Conservation (phyloP, 2,888 invertebrate species). For the Eurois occulta region DNA sequence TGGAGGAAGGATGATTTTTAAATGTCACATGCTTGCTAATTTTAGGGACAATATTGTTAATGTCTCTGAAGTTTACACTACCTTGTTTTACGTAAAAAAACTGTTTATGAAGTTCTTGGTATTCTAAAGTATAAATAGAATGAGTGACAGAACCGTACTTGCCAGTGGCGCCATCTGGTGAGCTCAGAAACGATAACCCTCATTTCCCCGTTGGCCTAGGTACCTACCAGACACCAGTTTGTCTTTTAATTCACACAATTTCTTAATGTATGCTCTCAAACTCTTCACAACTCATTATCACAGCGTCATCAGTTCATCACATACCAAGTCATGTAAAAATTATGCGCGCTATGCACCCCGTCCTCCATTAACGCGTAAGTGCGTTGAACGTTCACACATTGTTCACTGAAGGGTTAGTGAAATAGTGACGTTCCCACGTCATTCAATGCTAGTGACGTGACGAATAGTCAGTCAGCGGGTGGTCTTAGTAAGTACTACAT, state of each 20-base stretch:
- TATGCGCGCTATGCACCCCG: constrained; percentile 36
- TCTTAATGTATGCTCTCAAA: background rate
- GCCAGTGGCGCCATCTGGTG: too few relatives aligned
- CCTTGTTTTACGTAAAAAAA: too few relatives aligned
- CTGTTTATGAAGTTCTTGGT: too few relatives aligned
- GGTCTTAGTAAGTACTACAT: constrained; percentile 70
- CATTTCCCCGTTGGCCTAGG: background rate
- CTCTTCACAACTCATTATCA: background rate
- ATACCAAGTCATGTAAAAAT: constrained; percentile 46
- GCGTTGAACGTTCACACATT: constrained; percentile 42
- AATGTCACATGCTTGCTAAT: too few relatives aligned
- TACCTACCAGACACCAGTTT: background rate
- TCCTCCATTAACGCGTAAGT: constrained; percentile 47
- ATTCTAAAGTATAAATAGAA: too few relatives aligned
- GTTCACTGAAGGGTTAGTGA: constrained; percentile 55
- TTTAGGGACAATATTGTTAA: too few relatives aligned
- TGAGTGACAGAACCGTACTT: too few relatives aligned
- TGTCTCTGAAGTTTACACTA: too few relatives aligned
- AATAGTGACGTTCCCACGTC: constrained; percentile 73
- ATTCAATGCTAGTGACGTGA: constrained; percentile 72
- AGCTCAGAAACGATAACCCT: too few relatives aligned
- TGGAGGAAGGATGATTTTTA: too few relatives aligned
- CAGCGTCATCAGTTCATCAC: background rate
- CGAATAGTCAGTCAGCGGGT: constrained; percentile 82
- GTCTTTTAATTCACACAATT: background rate